Percentiles rank a stretch among this genome's conserved stretches.
Conservation (phyloP, 2,888 invertebrate species). For the Agrotis exclamationis region DNA sequence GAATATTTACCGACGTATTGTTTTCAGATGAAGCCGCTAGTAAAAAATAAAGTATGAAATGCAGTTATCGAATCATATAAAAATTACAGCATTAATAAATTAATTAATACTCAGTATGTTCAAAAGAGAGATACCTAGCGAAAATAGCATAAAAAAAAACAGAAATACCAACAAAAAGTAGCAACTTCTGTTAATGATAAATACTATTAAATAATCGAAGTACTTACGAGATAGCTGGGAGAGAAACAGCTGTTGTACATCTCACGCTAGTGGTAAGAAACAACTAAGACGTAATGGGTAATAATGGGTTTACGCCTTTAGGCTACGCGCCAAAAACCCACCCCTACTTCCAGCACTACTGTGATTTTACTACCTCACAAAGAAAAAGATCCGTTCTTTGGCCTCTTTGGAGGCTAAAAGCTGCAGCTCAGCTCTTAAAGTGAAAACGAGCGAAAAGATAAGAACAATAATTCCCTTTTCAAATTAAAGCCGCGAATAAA, state of each 20-base stretch:
- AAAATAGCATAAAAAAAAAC: too few species aligned
- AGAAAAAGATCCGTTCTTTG: background rate
- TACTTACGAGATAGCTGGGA: constrained; percentile 23
- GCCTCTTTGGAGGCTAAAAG: background rate
- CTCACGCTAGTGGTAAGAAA: constrained; percentile 51
- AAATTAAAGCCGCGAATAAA: constrained; percentile 57
- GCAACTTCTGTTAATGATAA: constrained; percentile 4
- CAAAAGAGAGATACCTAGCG: too few species aligned
- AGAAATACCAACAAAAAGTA: background rate
- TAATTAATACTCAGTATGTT: too few species aligned
- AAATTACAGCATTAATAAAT: too few species aligned
- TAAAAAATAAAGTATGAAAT: too few species aligned
- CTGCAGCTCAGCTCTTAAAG: constrained; percentile 25
- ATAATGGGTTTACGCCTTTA: constrained; percentile 47
- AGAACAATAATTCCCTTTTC: constrained; percentile 43
- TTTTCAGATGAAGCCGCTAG: too few species aligned
- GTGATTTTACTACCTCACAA: constrained; percentile 20
- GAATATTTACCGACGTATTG: too few species aligned
- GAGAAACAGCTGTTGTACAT: constrained; percentile 48
- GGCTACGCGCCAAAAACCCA: constrained; percentile 48
- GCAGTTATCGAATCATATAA: too few species aligned
- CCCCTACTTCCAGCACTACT: constrained; percentile 17
- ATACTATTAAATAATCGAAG: constrained; percentile 33
- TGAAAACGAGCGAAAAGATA: constrained; percentile 57
- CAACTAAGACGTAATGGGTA: constrained; percentile 48